Percentiles rank a stretch among this genome's conserved stretches.
Conservation (phyloP, 2,113 vertebrate genomes). For the Mustelus asterias region DNA sequence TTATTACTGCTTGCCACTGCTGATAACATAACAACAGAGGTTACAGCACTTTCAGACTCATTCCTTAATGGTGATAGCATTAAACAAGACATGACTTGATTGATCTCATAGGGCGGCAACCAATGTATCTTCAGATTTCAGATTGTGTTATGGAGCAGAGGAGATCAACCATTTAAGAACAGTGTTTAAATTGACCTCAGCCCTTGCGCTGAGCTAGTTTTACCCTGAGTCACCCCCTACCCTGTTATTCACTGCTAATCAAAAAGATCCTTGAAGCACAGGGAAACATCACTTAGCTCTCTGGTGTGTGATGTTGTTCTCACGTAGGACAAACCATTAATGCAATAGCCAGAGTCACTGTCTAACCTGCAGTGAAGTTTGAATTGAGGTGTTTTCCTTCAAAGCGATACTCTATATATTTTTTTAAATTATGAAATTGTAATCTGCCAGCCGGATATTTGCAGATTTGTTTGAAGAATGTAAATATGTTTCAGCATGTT, state of each 20-base stretch:
- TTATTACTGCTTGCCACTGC: neutral
- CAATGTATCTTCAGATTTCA: neutral
- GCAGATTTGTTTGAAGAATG: neutral
- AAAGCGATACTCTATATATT: neutral
- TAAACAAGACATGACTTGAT: neutral
- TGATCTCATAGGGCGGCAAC: neutral
- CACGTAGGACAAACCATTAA: neutral
- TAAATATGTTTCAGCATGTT: neutral
- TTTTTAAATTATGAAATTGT: neutral
- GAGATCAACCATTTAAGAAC: neutral
- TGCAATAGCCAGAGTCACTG: neutral
- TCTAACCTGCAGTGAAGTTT: neutral
- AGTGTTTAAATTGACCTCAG: neutral
- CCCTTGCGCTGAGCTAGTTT: neutral
- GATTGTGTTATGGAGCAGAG: neutral
- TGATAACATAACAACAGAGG: slow-evolving; percentile 23
- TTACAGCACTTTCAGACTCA: slow-evolving; percentile 2
- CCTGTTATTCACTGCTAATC: neutral
- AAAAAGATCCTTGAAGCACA: neutral
- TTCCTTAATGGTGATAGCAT: neutral
- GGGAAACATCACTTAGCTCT: neutral
- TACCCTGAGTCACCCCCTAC: neutral
- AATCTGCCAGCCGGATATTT: neutral
- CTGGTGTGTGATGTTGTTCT: neutral
- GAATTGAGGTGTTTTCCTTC: neutral